Conservation (phyloP, 2,888 invertebrate species). For the Nematopogon swammerdamellus region DNA sequence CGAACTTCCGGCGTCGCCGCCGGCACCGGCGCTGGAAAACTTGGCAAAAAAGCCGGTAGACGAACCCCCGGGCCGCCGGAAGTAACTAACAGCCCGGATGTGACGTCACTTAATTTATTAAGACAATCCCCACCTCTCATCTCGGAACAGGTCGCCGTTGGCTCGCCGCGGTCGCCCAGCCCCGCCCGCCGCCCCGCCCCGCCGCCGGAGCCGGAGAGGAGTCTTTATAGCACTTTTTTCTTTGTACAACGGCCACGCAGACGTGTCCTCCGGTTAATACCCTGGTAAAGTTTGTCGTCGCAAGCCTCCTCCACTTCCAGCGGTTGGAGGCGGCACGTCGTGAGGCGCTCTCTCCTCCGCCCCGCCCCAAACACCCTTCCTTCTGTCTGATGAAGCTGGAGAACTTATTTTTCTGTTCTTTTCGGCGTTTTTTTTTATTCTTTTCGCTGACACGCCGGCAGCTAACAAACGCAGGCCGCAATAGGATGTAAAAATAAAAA, state of each 20-base stretch:
- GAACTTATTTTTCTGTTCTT: no score
- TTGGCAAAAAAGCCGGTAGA: conserved; percentile 50
- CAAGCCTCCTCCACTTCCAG: no score
- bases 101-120: conserved; percentile 57
- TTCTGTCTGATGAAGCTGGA: no score
- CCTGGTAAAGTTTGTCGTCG: neutral
- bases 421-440: no score
- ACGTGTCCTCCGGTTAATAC: neutral
- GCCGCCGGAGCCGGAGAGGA: neutral
- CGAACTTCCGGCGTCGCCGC: conserved; percentile 55
- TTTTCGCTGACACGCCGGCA: no score
- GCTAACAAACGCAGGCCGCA: no score
- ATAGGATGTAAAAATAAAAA: no score
- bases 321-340: no score
- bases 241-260: neutral
- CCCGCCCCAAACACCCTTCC: no score
- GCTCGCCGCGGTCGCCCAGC: no score
- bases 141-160: neutral
- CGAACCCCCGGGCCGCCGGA: no score
- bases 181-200: neutral
- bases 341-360: no score
- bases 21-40: conserved; percentile 44
- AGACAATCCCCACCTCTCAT: conserved; percentile 34
- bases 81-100: conserved; percentile 43
- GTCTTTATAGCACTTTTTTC: neutral